Evolutionary conservation across 2,888 invertebrate species (phyloP).

Genomic region (Clepsis dumicolana): DNA sequence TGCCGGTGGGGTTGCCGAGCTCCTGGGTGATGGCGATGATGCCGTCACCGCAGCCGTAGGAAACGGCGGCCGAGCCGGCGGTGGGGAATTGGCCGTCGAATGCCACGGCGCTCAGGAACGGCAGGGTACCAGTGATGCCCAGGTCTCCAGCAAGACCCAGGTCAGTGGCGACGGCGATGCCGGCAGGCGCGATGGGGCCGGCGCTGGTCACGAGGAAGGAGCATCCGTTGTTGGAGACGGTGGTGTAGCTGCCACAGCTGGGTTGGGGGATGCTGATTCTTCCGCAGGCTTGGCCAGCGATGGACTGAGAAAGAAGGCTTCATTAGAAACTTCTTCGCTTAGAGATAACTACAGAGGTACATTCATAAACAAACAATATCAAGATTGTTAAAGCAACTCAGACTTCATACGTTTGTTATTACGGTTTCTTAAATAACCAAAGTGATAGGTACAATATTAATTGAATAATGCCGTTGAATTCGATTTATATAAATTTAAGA

Average conservation of each 20-base stretch:
- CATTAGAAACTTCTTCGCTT: not conserved
- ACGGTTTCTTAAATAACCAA: too few species aligned
- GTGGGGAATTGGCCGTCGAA: constrained; percentile 18
- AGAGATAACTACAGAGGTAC: not conserved
- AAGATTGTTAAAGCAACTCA: too few species aligned
- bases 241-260: constrained; percentile 19
- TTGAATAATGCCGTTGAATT: too few species aligned
- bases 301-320: not conserved
- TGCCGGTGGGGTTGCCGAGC: constrained; percentile 25
- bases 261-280: constrained; percentile 46
- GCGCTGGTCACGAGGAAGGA: constrained; percentile 47
- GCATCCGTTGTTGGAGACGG: constrained; percentile 3
- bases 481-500: too few species aligned
- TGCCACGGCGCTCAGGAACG: constrained; percentile 27
- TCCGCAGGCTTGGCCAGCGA: constrained; percentile 47
- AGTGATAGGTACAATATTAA: too few species aligned
- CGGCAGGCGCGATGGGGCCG: constrained; percentile 48
- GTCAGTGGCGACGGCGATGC: constrained; percentile 49
- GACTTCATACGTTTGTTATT: too few species aligned
- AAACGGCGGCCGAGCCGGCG: constrained; percentile 2
- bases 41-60: constrained; percentile 35
- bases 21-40: constrained; percentile 26
- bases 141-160: not conserved
- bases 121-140: constrained; percentile 7
- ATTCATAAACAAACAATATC: too few species aligned